phyloP scores from a whole-genome alignment of 2,113 vertebrate genomes.

The Papio anubis region DNA sequence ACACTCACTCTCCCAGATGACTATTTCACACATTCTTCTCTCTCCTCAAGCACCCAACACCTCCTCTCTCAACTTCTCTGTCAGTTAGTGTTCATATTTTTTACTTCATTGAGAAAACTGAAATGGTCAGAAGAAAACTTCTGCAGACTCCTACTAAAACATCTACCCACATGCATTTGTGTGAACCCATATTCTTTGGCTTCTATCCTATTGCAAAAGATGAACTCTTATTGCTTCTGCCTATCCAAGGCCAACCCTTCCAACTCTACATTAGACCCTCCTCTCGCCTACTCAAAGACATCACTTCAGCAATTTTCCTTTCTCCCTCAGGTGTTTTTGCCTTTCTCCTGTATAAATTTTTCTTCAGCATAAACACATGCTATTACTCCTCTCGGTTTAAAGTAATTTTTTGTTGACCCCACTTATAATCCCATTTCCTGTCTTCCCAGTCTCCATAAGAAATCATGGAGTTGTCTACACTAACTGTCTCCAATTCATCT shows the following conservation, averaged over 20 bases:
- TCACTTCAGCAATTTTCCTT: background rate
- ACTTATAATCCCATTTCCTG: background rate
- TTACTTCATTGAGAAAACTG: slow-evolving; percentile 30
- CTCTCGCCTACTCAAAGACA: background rate
- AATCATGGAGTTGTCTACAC: background rate
- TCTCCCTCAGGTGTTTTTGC: background rate
- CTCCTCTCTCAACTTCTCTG: background rate
- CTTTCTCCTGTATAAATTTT: slow-evolving; percentile 33
- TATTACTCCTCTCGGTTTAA: background rate
- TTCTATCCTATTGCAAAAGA: background rate
- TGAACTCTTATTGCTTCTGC: background rate
- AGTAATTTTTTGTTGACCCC: background rate
- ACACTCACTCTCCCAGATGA: background rate
- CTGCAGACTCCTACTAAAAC: slow-evolving; percentile 5
- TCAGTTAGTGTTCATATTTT: slow-evolving; percentile 16
- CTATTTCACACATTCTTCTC: slow-evolving; percentile 12
- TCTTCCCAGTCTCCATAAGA: background rate
- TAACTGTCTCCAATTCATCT: background rate
- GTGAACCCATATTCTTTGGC: background rate
- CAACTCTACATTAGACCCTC: background rate
- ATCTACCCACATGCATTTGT: slow-evolving; percentile 12
- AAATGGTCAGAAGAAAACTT: slow-evolving; percentile 24
- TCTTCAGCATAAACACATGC: background rate
- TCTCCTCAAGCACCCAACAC: slow-evolving; percentile 14
- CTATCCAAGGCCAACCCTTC: background rate